These are phyloP conservation scores for Heterodera filipjevi DNA, from an alignment of 2,888 invertebrate genomes.

Conservation along the genomic window DNA sequence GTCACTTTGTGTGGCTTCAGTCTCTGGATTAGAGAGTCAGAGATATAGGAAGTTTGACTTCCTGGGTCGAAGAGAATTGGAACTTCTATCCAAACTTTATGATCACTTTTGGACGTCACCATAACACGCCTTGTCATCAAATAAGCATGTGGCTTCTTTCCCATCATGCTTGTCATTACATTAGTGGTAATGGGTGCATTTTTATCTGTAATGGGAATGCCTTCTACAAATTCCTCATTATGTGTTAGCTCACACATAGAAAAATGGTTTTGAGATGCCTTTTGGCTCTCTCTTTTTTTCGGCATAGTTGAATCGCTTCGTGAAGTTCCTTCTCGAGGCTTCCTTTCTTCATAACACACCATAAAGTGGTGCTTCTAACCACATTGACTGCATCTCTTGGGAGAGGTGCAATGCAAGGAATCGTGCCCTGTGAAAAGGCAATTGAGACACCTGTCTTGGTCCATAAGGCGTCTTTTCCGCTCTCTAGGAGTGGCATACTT, in stretches of 20 bases:
- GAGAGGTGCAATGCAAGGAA: not conserved
- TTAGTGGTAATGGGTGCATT: not conserved
- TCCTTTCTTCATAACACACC: not conserved
- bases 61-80: slow-evolving; percentile 1
- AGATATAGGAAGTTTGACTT: not conserved
- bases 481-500: not conserved
- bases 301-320: not conserved
- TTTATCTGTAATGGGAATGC: not conserved
- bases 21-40: not conserved
- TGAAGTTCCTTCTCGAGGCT: not conserved
- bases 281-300: not conserved
- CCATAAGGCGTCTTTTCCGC: not conserved
- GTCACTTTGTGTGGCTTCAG: not conserved
- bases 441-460: not conserved
- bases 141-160: not conserved
- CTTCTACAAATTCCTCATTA: too few relatives aligned
- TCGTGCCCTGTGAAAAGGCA: not conserved
- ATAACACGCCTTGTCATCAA: not conserved
- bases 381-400: not conserved
- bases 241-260: not conserved
- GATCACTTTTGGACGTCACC: not conserved
- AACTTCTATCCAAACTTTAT: not conserved
- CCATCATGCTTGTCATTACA: not conserved
- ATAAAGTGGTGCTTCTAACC: not conserved
- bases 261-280: not conserved